Evolutionary conservation across 2,888 invertebrate species (phyloP).

Genomic region (Aplocera efformata): DNA sequence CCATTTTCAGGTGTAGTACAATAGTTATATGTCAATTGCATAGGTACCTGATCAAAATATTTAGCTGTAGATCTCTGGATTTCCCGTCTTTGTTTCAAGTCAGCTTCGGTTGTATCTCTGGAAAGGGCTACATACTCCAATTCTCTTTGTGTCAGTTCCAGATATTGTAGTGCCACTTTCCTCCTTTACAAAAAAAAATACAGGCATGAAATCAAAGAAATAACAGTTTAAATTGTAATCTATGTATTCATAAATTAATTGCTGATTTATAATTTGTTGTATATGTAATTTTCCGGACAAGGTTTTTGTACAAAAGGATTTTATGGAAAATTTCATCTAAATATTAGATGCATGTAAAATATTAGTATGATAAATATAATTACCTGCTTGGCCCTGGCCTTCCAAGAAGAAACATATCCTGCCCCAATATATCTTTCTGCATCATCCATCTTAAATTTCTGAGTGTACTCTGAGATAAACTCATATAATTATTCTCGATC

Average conservation of each 20-base stretch:
- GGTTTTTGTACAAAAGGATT: too few species aligned
- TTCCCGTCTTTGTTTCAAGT: slow-evolving; percentile 96
- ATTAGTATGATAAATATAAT: too few species aligned
- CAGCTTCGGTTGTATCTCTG: slow-evolving; percentile 97
- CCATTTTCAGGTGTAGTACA: too few species aligned
- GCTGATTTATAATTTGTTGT: too few species aligned
- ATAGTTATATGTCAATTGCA: not conserved
- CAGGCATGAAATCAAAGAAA: not conserved
- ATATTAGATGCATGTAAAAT: too few species aligned
- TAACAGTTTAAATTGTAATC: too few species aligned
- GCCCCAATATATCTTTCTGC: slow-evolving; percentile 95
- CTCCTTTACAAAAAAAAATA: slow-evolving; percentile 72
- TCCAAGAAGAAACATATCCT: slow-evolving; percentile 97
- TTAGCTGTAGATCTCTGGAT: slow-evolving; percentile 92
- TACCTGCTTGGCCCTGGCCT: slow-evolving; percentile 89
- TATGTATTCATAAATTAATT: too few species aligned
- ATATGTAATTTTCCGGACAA: too few species aligned
- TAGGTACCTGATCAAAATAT: slow-evolving; percentile 93
- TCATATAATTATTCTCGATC: slow-evolving; percentile 73
- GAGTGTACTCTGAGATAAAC: slow-evolving; percentile 85
- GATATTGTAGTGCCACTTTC: slow-evolving; percentile 91
- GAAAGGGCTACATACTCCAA: slow-evolving; percentile 96
- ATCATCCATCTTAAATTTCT: slow-evolving; percentile 96
- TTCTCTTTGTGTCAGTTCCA: slow-evolving; percentile 94
- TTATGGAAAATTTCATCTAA: too few species aligned